A percentile compares a stretch with the other conserved stretches of the same genome.
Evolutionary conservation across 2,888 invertebrate species (phyloP).

Genomic region (Drosophila hawaiiensis): DNA sequence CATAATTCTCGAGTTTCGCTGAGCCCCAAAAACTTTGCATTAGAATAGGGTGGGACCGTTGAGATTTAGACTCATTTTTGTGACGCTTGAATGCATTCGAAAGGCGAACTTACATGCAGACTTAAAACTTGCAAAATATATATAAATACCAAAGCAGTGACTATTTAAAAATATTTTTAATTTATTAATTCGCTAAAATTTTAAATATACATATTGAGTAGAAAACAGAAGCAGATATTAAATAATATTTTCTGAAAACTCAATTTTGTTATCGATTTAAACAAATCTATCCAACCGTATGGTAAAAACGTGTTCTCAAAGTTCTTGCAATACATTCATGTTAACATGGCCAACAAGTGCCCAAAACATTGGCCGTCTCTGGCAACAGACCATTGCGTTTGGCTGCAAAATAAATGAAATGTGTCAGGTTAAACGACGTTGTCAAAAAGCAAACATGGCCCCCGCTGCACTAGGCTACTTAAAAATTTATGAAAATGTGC

Average conservation of each 20-base stretch:
- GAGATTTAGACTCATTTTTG: conserved; percentile 5
- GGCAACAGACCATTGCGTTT: conserved; percentile 22
- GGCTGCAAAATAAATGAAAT: conserved; percentile 50
- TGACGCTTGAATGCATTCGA: conserved; percentile 1
- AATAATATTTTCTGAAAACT: background rate
- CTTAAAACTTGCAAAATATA: background rate
- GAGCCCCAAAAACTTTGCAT: background rate
- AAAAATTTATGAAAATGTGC: conserved; percentile 59
- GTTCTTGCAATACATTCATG: background rate
- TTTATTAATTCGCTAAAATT: background rate
- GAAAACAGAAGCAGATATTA: background rate
- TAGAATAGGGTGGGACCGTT: background rate
- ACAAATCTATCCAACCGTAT: background rate
- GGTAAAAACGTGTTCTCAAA: background rate
- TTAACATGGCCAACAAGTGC: conserved; percentile 15
- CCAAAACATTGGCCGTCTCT: conserved; percentile 26
- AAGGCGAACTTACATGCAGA: background rate
- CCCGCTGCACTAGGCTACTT: conserved; percentile 34
- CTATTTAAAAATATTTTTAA: background rate
- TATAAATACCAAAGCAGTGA: background rate
- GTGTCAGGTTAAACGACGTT: conserved; percentile 56
- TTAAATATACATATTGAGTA: background rate
- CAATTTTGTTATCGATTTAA: background rate
- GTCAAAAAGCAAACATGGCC: conserved; percentile 38
- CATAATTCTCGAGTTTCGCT: conserved; percentile 40